Percentiles rank a stretch among this genome's conserved stretches.
Evolutionary conservation across 2,113 vertebrate genomes (phyloP).

Genomic region (Rynchops niger): DNA sequence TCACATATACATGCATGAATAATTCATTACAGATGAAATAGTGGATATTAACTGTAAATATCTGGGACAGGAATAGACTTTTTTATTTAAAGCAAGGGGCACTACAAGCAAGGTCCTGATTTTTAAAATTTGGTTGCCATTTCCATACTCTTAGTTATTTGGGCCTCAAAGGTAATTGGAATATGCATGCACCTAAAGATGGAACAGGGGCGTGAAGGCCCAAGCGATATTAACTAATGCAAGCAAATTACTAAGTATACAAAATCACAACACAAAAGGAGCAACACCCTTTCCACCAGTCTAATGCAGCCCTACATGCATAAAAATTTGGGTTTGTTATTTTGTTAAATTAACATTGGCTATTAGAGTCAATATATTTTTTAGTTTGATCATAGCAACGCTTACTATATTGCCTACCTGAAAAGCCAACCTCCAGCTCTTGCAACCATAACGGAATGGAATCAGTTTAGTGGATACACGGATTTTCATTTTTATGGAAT

Average conservation of each 20-base stretch:
- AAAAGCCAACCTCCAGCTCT: not conserved
- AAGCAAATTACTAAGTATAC: not conserved
- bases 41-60: constrained; percentile 64
- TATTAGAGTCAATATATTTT: not conserved
- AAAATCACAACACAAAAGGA: not conserved
- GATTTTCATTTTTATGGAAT: not conserved
- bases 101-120: constrained; percentile 1
- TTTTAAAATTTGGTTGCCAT: constrained; percentile 36
- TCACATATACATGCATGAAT: constrained; percentile 61
- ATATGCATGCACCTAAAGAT: not conserved
- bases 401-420: not conserved
- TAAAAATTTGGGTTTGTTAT: not conserved
- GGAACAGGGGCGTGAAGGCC: not conserved
- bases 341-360: not conserved
- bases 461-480: not conserved
- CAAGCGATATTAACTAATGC: not conserved
- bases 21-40: constrained; percentile 64
- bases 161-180: not conserved
- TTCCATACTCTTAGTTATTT: not conserved
- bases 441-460: not conserved
- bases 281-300: not conserved
- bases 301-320: not conserved
- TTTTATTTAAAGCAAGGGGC: constrained; percentile 45
- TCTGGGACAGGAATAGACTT: constrained; percentile 32
- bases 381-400: not conserved